phyloP scores from a whole-genome alignment of 2,797 vertebrate species.

The Pangasius krempfi region DNA sequence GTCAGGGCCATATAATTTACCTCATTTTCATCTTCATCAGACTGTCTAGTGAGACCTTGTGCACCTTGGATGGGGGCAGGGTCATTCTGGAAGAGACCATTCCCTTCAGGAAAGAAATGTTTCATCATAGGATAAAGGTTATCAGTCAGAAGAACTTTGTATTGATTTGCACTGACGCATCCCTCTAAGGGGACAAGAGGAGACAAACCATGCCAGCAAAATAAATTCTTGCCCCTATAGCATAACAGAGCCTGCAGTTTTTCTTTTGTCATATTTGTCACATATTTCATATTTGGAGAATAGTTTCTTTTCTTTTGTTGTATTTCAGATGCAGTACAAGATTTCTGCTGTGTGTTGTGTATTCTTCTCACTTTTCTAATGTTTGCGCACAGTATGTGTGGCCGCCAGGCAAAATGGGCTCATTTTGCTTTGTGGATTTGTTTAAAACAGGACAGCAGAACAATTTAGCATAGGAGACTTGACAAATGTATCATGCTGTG shows the following conservation, averaged over 20 bases:
- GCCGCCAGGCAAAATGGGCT: constrained; percentile 29
- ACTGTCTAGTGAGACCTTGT: neutral
- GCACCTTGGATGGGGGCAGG: neutral
- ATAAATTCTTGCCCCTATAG: neutral
- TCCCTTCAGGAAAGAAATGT: neutral
- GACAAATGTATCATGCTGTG: constrained; percentile 10
- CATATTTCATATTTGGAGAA: neutral
- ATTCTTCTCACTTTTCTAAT: constrained; percentile 38
- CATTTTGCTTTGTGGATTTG: constrained; percentile 30
- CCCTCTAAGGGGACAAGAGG: neutral
- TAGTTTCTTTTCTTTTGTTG: neutral
- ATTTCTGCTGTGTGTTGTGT: constrained; percentile 18
- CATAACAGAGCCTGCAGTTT: too few relatives aligned
- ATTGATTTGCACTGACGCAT: neutral
- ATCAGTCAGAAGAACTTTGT: neutral
- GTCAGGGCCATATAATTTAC: neutral
- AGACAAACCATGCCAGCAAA: neutral
- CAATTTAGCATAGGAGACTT: constrained; percentile 31
- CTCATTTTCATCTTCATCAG: neutral
- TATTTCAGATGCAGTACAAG: neutral
- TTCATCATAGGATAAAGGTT: neutral
- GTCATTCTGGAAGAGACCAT: neutral
- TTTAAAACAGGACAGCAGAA: constrained; percentile 13
- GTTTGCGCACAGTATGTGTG: constrained; percentile 11
- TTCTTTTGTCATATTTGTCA: neutral